These are phyloP conservation scores for Polyodon spathula DNA, from an alignment of 2,113 vertebrate genomes.

Conservation along the genomic window DNA sequence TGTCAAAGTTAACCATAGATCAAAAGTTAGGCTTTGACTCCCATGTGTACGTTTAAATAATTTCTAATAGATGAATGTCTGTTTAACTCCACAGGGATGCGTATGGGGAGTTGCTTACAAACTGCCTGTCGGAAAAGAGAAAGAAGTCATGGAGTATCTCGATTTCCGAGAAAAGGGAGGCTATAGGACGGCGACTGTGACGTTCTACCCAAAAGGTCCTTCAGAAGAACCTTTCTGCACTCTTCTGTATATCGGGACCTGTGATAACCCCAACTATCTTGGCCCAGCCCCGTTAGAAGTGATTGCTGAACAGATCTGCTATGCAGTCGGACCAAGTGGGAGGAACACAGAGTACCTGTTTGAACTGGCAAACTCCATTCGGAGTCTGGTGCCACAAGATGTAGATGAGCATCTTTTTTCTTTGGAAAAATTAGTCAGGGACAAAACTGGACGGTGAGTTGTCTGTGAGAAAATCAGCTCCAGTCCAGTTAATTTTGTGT, in stretches of 20 bases:
- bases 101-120: slow-evolving; percentile 95
- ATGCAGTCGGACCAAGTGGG: slow-evolving; percentile 78
- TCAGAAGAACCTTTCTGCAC: slow-evolving; percentile 60
- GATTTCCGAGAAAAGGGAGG: slow-evolving; percentile 93
- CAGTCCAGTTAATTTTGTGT: no score
- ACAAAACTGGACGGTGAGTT: slow-evolving; percentile 16
- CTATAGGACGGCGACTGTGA: slow-evolving; percentile 71
- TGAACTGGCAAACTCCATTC: slow-evolving; percentile 79
- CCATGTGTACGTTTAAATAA: no score
- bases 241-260: slow-evolving; percentile 83
- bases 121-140: slow-evolving; percentile 74
- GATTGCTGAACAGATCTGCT: slow-evolving; percentile 83
- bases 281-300: slow-evolving; percentile 89
- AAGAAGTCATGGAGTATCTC: slow-evolving; percentile 85
- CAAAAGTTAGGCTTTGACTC: no score
- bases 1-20: neutral
- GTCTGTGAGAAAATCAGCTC: no score
- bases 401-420: slow-evolving; percentile 83
- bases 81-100: slow-evolving; percentile 56
- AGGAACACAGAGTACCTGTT: slow-evolving; percentile 89
- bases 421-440: slow-evolving; percentile 78
- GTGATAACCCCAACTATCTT: slow-evolving; percentile 88
- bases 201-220: slow-evolving; percentile 73
- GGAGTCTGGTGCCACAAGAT: slow-evolving; percentile 79
- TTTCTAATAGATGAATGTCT: no score